A percentile compares a stretch with the other conserved stretches of the same genome.
These are phyloP conservation scores for Rafetus swinhoei DNA, from an alignment of 2,113 vertebrate species.

Conservation along the genomic window DNA sequence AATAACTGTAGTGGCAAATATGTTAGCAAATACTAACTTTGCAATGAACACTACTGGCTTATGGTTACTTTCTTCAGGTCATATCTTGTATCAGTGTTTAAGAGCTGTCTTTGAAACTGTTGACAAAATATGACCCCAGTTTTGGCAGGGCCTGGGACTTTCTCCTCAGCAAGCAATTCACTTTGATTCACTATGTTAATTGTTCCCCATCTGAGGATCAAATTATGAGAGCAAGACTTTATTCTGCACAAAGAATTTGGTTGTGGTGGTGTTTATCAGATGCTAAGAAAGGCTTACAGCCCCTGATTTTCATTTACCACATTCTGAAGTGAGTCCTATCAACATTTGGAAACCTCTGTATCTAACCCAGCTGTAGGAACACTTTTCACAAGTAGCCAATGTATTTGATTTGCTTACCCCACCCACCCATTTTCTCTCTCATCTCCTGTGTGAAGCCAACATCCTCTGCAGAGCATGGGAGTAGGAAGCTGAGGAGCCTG, in stretches of 20 bases:
- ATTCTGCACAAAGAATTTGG: neutral
- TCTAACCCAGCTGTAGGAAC: neutral
- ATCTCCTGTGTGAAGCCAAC: neutral
- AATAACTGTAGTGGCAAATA: accelerated
- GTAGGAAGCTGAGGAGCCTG: neutral
- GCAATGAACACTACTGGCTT: neutral
- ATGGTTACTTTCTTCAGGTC: neutral
- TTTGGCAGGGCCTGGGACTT: neutral
- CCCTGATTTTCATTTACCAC: neutral
- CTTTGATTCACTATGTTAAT: neutral
- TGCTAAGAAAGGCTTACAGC: neutral
- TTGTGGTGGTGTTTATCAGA: neutral
- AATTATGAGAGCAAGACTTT: neutral
- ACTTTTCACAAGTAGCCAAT: accelerated
- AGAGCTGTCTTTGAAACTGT: neutral
- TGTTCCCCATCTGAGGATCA: neutral
- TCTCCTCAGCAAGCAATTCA: neutral
- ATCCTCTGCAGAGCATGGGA: neutral
- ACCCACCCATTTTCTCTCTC: neutral
- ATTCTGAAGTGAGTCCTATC: neutral
- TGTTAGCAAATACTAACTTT: neutral
- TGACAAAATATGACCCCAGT: neutral
- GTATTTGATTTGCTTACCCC: neutral
- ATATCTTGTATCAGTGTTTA: neutral
- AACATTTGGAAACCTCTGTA: neutral